Percentiles rank a stretch among this genome's conserved stretches.
Conservation (phyloP, 2,888 invertebrate genomes). For the Parnassius smintheus region DNA sequence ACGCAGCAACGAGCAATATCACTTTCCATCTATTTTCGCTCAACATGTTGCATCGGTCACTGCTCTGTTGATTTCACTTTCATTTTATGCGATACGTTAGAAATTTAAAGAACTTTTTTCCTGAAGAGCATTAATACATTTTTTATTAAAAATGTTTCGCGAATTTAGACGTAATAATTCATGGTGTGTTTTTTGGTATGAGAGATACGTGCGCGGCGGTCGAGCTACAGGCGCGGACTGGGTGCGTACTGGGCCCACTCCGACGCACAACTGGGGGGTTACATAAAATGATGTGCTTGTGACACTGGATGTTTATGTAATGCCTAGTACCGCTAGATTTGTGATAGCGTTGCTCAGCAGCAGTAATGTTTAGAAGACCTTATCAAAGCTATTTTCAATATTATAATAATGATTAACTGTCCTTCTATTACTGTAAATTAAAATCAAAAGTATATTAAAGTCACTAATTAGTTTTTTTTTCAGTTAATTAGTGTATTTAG, state of each 20-base stretch:
- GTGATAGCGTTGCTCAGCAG: slow-evolving; percentile 41
- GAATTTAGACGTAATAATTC: slow-evolving; percentile 21
- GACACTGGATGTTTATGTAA: slow-evolving; percentile 41
- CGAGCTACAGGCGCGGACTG: slow-evolving; percentile 43
- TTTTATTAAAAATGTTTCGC: slow-evolving; percentile 28
- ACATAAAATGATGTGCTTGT: slow-evolving; percentile 44
- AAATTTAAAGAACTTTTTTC: slow-evolving; percentile 30
- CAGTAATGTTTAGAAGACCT: slow-evolving; percentile 4
- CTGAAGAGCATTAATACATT: slow-evolving; percentile 24
- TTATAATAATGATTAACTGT: no score
- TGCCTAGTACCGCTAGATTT: slow-evolving; percentile 25
- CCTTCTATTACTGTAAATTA: no score
- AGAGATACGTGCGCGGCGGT: slow-evolving; percentile 38
- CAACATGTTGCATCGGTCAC: slow-evolving; percentile 74
- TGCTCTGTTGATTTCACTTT: slow-evolving; percentile 71
- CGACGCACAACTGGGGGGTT: slow-evolving; percentile 37
- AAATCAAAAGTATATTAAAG: no score
- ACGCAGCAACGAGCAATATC: slow-evolving; percentile 61
- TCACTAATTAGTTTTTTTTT: no score
- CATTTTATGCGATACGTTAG: slow-evolving; percentile 50
- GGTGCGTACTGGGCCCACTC: slow-evolving; percentile 35
- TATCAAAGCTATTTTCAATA: slow-evolving; percentile 2
- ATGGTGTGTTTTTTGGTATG: slow-evolving; percentile 22
- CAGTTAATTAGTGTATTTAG: no score
- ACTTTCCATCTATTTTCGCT: slow-evolving; percentile 77